These are phyloP conservation scores for Formicarius rufipectus DNA, from an alignment of 2,113 vertebrate genomes.

Conservation along the genomic window DNA sequence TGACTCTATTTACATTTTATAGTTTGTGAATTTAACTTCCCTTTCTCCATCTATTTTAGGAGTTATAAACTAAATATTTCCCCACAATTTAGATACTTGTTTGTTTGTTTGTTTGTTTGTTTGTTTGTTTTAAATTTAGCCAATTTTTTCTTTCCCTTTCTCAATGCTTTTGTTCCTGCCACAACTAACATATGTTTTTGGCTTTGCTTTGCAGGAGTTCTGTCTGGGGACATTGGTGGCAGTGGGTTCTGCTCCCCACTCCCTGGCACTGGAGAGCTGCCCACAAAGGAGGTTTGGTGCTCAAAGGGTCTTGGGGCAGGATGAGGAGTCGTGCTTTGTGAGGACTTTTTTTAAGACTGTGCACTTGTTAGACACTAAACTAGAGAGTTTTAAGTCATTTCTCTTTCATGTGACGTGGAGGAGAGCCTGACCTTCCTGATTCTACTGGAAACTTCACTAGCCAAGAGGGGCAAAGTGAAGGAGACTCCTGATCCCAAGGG, in stretches of 20 bases:
- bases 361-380: background rate
- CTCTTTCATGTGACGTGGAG: background rate
- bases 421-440: background rate
- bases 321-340: background rate
- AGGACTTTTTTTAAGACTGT: background rate
- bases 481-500: background rate
- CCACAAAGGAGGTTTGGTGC: background rate
- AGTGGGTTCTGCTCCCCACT: background rate
- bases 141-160: background rate
- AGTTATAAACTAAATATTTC: background rate
- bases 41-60: background rate
- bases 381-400: background rate
- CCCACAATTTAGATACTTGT: background rate
- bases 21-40: background rate
- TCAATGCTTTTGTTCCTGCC: background rate
- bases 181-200: background rate
- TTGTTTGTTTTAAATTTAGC: too few species aligned
- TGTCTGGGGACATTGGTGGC: fast-evolving
- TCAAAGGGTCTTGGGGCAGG: background rate
- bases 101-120: too few species aligned
- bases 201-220: background rate
- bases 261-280: background rate
- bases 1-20: background rate
- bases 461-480: background rate
- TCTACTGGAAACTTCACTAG: background rate